Evolutionary conservation across 2,113 vertebrate species (phyloP), one percentile per base, ranked within the genome.

Genomic region (Prolemur simus): DNA sequence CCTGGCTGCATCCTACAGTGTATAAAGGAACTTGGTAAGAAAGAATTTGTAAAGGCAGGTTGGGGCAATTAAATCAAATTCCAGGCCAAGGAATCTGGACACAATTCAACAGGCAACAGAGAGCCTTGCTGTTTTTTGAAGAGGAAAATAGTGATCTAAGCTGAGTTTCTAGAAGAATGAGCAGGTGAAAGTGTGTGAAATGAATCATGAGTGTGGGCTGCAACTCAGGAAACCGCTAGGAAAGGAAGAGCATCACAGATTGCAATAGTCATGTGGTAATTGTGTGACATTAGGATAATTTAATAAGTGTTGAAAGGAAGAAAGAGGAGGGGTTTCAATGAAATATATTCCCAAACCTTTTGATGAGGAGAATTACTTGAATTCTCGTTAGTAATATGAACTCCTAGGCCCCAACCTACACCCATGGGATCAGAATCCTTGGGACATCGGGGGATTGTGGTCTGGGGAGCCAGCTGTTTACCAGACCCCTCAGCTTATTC

Each of bases 101-200:
- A 42, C 52, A 83, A 87, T 63, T 80, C 42, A 63, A n/a, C 8
- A 89, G 23, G 73, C 9, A 66, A 64, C 14, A 25, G 45, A 78
- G 34, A 84, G 34, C 47, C 15, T 47, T 74, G 27, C 18, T 87
- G 32, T 63, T 76, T 34, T 60, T 54, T 90, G 20, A 63, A 84
- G 5, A 83, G 69, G 32, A 87, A 92, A 69, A 47, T 29, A 47
- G 20, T 56, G 6, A 89, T 27, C 56, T 42, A 78, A 89, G 18
- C 15, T 91, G 82, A 81, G 10, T 87, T 90, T 87, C 76, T 76
- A 95, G 69, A 80, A 68, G 47, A 66, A 81, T 66, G n/a, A 88
- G 21, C 34, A 20, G 8, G 64, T 39, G 63, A 47, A 12, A 20
- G 34, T 42, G 1, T 80, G 18, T 52, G 34, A 84, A 81, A 69